phyloP scores from a whole-genome alignment of 2,797 vertebrate genomes.

The Tokudaia muenninki region DNA sequence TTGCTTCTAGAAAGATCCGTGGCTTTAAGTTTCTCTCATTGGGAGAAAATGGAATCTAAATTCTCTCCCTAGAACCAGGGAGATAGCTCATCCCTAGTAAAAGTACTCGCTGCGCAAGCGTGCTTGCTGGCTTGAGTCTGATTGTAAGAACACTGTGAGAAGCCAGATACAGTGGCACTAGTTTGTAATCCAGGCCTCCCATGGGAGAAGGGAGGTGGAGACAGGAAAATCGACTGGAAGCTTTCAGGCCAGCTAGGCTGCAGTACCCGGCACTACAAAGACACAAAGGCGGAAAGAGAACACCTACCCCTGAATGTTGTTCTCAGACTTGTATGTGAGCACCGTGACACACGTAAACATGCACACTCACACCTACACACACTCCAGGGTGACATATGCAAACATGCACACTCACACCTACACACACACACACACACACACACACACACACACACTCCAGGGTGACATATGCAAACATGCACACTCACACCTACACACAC shows the following conservation, averaged over 20 bases:
- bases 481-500: too few species aligned
- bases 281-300: background rate
- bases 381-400: background rate
- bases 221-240: background rate
- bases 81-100: background rate
- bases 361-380: background rate
- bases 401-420: background rate
- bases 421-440: background rate
- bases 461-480: too few species aligned
- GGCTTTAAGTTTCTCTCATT: background rate
- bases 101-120: too few species aligned
- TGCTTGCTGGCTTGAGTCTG: background rate
- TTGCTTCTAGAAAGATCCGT: slow-evolving; percentile 18
- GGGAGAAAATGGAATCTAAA: background rate
- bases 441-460: too few species aligned
- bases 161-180: background rate
- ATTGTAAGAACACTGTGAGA: background rate
- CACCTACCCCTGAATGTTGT: background rate
- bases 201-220: background rate
- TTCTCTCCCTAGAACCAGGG: background rate
- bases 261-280: background rate
- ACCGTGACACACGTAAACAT: background rate
- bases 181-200: background rate
- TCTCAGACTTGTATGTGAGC: background rate
- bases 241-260: background rate